Conservation (phyloP, 2,888 invertebrate genomes). For the Chesias legatella region DNA sequence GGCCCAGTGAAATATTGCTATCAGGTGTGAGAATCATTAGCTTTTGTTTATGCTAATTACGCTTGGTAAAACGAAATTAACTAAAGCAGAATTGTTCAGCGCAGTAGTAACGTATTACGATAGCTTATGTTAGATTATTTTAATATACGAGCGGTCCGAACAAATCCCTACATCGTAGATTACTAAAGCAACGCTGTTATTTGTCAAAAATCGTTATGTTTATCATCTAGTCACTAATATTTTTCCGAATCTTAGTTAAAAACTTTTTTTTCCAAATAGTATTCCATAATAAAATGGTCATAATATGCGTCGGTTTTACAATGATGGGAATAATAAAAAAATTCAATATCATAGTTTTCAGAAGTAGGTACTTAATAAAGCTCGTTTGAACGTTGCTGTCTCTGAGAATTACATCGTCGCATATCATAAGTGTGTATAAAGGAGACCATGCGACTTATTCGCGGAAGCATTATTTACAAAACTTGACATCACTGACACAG, state of each 20-base stretch:
- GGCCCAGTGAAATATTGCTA: constrained; percentile 45
- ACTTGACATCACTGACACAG: constrained; percentile 44
- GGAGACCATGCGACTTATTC: constrained; percentile 24
- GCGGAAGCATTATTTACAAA: constrained; percentile 47
- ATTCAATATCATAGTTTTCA: constrained; percentile 16
- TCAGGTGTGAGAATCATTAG: constrained; percentile 38
- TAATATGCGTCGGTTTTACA: neutral
- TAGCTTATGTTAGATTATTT: too few relatives aligned
- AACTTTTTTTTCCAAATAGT: too few relatives aligned
- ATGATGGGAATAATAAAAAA: constrained; percentile 5
- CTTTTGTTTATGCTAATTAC: constrained; percentile 22
- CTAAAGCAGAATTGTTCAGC: neutral
- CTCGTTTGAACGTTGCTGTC: constrained; percentile 18
- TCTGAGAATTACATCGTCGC: constrained; percentile 18
- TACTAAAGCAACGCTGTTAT: too few relatives aligned
- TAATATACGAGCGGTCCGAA: too few relatives aligned
- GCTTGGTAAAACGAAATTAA: constrained; percentile 11
- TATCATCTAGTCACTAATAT: too few relatives aligned
- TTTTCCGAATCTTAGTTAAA: too few relatives aligned
- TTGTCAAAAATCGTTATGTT: too few relatives aligned
- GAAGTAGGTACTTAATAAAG: constrained; percentile 11
- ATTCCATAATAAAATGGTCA: too few relatives aligned
- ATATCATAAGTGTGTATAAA: constrained; percentile 20
- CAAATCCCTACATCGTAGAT: too few relatives aligned
- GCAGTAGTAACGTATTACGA: too few relatives aligned